A percentile compares a stretch with the other conserved stretches of the same genome.
Evolutionary conservation across 2,797 vertebrate genomes (phyloP).

Genomic region (Pelochelys cantorii): DNA sequence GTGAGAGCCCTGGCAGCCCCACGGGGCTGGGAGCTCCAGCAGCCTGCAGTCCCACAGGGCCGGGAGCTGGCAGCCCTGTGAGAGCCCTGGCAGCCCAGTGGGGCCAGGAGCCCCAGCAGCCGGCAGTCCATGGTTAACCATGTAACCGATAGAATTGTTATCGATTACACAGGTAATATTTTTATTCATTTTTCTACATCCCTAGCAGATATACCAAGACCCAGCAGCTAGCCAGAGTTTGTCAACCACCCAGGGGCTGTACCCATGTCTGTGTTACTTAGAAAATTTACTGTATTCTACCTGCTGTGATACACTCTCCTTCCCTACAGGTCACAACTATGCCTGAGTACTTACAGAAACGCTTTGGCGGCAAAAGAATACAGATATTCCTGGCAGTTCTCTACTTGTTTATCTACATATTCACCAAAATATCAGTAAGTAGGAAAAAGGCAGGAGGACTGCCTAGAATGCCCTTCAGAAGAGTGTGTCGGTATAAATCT

Average conservation of each 20-base stretch:
- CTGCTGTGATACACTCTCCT: accelerated
- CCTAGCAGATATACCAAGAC: background rate
- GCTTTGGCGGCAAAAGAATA: constrained; percentile 93
- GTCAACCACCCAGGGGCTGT: accelerated
- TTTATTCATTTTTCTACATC: too few species aligned
- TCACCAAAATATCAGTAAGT: constrained; percentile 98
- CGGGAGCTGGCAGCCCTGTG: too few species aligned
- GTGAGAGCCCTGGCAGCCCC: too few species aligned
- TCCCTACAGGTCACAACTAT: constrained; percentile 91
- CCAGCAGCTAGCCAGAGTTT: background rate
- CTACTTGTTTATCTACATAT: constrained; percentile 97
- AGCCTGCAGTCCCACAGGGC: too few species aligned
- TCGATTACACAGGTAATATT: too few species aligned
- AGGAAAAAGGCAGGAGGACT: background rate
- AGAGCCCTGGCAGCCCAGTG: too few species aligned
- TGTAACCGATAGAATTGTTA: too few species aligned
- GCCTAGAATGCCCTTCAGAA: background rate
- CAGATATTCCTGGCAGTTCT: constrained; percentile 90
- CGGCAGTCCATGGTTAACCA: too few species aligned
- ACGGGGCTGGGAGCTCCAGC: too few species aligned
- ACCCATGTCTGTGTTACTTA: background rate
- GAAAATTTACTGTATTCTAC: accelerated
- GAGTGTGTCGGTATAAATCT: accelerated
- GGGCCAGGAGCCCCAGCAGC: too few species aligned
- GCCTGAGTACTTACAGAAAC: constrained; percentile 92